Evolutionary conservation across 2,797 vertebrate genomes (phyloP).

Genomic region (Dendrocincla tyrannina): DNA sequence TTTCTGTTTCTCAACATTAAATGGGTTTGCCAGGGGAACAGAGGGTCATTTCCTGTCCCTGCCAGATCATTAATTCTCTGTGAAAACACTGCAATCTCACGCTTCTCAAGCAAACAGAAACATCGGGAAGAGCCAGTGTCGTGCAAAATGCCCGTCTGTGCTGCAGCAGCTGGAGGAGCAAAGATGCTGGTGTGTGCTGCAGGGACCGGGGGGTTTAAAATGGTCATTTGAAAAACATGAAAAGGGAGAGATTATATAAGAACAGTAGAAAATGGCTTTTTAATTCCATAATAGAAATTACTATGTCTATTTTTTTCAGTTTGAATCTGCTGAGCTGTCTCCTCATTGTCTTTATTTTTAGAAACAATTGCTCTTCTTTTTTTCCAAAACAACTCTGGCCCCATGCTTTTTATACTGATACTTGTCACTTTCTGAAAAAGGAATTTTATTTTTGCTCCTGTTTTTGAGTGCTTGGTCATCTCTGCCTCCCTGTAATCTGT

Average conservation of each 20-base stretch:
- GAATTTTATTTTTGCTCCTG: background rate
- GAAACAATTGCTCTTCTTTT: background rate
- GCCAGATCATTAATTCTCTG: slow-evolving; percentile 10
- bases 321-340: background rate
- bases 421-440: background rate
- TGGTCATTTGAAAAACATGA: background rate
- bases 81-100: background rate
- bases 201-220: background rate
- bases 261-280: slow-evolving; percentile 4
- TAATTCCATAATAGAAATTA: background rate
- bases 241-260: background rate
- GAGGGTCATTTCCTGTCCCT: background rate
- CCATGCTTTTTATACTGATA: background rate
- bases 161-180: background rate
- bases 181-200: background rate
- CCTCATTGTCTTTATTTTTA: slow-evolving; percentile 26
- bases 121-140: background rate
- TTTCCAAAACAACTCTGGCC: background rate
- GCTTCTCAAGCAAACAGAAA: background rate
- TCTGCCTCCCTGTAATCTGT: background rate
- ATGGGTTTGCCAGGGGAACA: background rate
- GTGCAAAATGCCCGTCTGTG: background rate
- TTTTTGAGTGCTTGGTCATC: background rate
- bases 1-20: slow-evolving; percentile 41
- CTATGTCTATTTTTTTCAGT: rapidly evolving